Base-by-base conservation (phyloP, 1,140 invertebrate species). In the Adoxophyes honmai region DNA sequence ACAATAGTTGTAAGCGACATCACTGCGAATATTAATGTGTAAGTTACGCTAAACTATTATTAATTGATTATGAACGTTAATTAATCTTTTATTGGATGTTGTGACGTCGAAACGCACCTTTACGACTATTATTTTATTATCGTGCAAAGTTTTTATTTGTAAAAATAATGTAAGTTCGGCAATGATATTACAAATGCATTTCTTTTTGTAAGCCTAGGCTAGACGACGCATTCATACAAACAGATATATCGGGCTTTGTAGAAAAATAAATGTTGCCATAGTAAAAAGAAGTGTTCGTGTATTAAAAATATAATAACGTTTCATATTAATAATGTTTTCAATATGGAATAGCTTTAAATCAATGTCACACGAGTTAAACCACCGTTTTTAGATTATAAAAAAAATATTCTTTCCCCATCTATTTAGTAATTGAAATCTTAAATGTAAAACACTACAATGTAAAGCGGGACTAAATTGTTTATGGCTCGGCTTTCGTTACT, bases 341-440 rank as follows among this genome's bases (percentile, higher is more conserved):
- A 52, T 51, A 57, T 51, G 63, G 67, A 67, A 59, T 76, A 86
- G 82, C 82, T 86, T 86, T 86, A 86, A 77, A 62, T 70, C 70
- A 67, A 71, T 80, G 73, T 85, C 78, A 78, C 80, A 85, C 77
- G 80, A 85, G 64, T 60, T 68, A 77, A 69, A 87, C 84, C 84
- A 87, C 84, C 81, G 84, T 73, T 74, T 73, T 74, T 83, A 80
- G 70, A 72, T 70, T 76, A 71, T 73, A 73, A 71, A 61, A 54
- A 52, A 62, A 61, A 60, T 62, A 67, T 58, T 68, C 52, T 62
- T 14, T 68, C 52, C 70, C 60, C 68, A 33, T 62, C 37, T 57
- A 57, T 51, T 51, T 51, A 34, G 44, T 48, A 35, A 34, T 55
- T 52, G 52, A 55, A 55, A 65, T 44, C 34, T 64, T 33, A 34